Evolutionary conservation across 2,113 vertebrate species (phyloP), one percentile per base, ranked within the genome.

Genomic region (Oenanthe melanoleuca): DNA sequence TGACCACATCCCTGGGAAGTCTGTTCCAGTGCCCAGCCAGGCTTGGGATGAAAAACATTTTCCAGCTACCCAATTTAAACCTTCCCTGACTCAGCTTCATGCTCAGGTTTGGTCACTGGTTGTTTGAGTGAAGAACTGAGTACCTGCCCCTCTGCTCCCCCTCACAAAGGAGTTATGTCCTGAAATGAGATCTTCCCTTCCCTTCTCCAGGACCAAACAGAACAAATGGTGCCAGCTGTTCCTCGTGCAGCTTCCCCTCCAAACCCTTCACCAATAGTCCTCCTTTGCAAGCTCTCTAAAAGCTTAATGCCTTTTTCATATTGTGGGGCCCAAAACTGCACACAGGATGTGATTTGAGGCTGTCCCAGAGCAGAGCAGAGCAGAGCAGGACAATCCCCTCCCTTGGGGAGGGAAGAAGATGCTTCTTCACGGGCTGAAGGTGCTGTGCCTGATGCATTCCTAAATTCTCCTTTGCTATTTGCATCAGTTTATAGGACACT

Each of bases 61-160:
- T 37, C 34, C 34, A 37, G 34, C 26, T 37, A 44, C 9, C 44
- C 22, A 86, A 0, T 22, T 40, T 42, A 37, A 49, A 50, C 8
- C 13, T 52, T 12, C 33, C 33, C 37, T 67, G 53, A 52, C 53
- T 77, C 53, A 86, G 26, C 22, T 37, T 37, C 26, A 19, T 52
- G 6, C 14, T 45, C 1, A 0, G 37, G 5, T 60, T 34, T 0
- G 0, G 22, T 67, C 33, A 14, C 13, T 26, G 18, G 45, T 33
- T 52, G 37, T 8, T 50, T 0, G 0, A 59, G 37, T 33, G 33
- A 26, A 33, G 53, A 86, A 33, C 44, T 86, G 2, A 0, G 31
- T 44, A 31, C 25, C 31, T 14, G 31, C 7, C 11, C 21, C 26
- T 75, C 53, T 59, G 31, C 37, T 37, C 50, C 31, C 25, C 53